Base-by-base conservation (phyloP, 2,113 vertebrate genomes). In the Hippocampus comes region DNA sequence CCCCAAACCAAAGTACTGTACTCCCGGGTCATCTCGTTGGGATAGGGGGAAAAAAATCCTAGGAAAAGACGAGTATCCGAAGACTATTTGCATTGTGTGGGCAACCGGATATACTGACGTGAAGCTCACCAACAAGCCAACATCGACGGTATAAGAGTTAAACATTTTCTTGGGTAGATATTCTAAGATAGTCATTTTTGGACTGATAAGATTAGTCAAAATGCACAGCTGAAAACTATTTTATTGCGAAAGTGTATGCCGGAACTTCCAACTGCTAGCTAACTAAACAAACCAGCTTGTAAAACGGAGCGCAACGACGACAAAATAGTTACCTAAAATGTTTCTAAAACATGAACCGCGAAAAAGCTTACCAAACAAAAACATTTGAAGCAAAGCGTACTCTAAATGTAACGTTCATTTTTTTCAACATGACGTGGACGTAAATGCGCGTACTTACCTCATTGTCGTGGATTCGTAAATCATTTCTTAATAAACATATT, bases 391-490 rank as follows among this genome's bases (percentile, higher is more conserved):
- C 5, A 42, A 65, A 4, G 25, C 9, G 5, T 20, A 9, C 1
- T 51, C 10, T 8, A 67, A 67, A 49, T 48, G 25, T 10, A 0
- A 55, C 17, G 10, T 27, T 23, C 1, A 11, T 43, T 43, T 9
- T 25, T 67, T n/a, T 53, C 56, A 23, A 55, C 5, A n/a, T 3
- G 21, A 11, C 20, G 9, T 6, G 27, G 5, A 23, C 27, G 25
- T 20, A 68, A 53, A 34, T 21, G 4, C 14, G 46, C 25, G 9
- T 30, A 21, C 49, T 80, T 84, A 94, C 94, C 93, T 94, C 91
- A 38, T 92, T 92, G 68, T 94, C 93, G 78, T 92, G 92, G 12
- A 88, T 75, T 18, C 94, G 91, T 78, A 93, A 67, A 86, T 94
- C 93, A 20, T 92, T 92, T 73, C 93, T 89, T n/a, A 94, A 80